phyloP scores from a whole-genome alignment of 2,797 vertebrate species.

The Enteromius thamalakanensis region DNA sequence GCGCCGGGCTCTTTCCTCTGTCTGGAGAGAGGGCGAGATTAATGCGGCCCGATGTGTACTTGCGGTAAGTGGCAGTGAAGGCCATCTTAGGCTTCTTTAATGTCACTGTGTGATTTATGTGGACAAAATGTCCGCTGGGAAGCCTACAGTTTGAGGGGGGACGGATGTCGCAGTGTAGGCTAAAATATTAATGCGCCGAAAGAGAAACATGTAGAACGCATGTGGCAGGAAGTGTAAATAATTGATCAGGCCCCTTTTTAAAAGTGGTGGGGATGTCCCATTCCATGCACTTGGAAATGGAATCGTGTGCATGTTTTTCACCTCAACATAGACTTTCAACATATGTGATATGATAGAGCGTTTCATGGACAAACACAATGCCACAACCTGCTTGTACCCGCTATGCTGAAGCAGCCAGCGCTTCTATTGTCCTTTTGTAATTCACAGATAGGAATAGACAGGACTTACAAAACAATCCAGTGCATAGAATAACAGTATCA shows the following conservation, averaged over 20 bases:
- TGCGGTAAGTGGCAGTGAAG: conserved; percentile 63
- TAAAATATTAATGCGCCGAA: conserved; percentile 78
- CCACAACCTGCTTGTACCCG: conserved; percentile 10
- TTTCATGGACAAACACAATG: not conserved
- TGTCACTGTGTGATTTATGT: conserved; percentile 74
- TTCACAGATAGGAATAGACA: conserved; percentile 3
- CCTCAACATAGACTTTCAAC: conserved; percentile 11
- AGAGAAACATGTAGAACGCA: conserved; percentile 72
- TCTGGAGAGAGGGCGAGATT: conserved; percentile 48
- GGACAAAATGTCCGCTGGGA: conserved; percentile 73
- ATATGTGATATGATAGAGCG: not conserved
- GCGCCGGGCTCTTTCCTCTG: conserved; percentile 37
- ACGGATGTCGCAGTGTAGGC: conserved; percentile 31
- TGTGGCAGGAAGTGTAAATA: conserved; percentile 75
- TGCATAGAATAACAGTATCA: not conserved
- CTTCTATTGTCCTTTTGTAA: conserved; percentile 19
- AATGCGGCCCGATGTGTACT: conserved; percentile 46
- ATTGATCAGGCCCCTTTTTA: conserved; percentile 74
- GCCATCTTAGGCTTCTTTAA: conserved; percentile 72
- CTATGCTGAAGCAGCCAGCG: not conserved
- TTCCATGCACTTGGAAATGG: conserved; percentile 58
- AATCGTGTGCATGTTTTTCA: conserved; percentile 7
- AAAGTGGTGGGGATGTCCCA: conserved; percentile 71
- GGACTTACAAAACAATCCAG: conserved; percentile 4
- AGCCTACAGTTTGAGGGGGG: conserved; percentile 54